A percentile compares a stretch with the other conserved stretches of the same genome.
phyloP scores from a whole-genome alignment of 1,140 invertebrate genomes.

The Rhyzopertha dominica region DNA sequence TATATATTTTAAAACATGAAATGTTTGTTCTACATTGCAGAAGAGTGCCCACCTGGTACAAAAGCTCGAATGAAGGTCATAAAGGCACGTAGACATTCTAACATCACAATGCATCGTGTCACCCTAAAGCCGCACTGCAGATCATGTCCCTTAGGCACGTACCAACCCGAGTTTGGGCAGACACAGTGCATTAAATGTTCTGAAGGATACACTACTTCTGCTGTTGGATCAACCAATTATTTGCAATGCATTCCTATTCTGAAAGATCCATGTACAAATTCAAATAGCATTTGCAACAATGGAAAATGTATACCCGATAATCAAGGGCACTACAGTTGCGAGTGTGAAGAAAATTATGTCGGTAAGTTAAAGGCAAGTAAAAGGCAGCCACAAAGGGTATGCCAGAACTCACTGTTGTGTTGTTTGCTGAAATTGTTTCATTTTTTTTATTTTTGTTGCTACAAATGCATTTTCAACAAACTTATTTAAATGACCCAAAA shows the following conservation, averaged over 20 bases:
- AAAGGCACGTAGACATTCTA: constrained; percentile 23
- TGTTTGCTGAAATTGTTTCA: too few species aligned
- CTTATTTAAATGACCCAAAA: too few species aligned
- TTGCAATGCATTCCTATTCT: constrained; percentile 50
- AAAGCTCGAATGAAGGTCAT: constrained; percentile 36
- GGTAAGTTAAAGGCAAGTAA: constrained; percentile 37
- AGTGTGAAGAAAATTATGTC: constrained; percentile 43
- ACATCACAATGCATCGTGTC: constrained; percentile 24
- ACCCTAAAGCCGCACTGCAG: constrained; percentile 50
- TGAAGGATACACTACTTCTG: constrained; percentile 50
- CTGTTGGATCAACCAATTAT: constrained; percentile 44
- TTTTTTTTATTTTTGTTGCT: too few species aligned
- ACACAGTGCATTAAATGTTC: constrained; percentile 54
- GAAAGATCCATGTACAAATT: constrained; percentile 35
- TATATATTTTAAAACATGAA: too few species aligned
- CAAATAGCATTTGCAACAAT: constrained; percentile 41
- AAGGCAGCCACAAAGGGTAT: too few species aligned
- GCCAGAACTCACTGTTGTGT: too few species aligned
- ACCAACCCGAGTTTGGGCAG: constrained; percentile 57
- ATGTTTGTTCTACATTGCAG: constrained; percentile 36
- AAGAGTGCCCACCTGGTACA: constrained; percentile 44
- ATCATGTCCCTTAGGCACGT: constrained; percentile 56
- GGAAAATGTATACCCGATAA: constrained; percentile 43
- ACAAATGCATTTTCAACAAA: too few species aligned
- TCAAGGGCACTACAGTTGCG: constrained; percentile 44